Base-by-base conservation (phyloP, 2,797 vertebrate genomes). In the Falco biarmicus region DNA sequence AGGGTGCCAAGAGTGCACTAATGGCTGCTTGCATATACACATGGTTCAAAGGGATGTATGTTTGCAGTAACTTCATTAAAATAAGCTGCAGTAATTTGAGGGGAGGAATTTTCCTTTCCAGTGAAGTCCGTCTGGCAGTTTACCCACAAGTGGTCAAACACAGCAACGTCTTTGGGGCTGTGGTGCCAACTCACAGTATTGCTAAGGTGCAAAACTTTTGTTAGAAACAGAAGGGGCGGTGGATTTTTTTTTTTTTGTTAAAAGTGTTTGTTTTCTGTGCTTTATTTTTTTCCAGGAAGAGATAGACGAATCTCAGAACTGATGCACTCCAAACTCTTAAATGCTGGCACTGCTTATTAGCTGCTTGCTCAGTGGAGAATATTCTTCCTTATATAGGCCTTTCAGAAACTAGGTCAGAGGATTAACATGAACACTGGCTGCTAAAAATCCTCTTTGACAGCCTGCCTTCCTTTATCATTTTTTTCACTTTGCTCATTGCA, bases 311-410 rank as follows among this genome's bases (percentile, higher is more conserved):
- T 85, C 90, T 93, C 88, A 97, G 96, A 97, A 96, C 89, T 53
- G 89, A 57, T 93, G 75, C 31, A 1, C 84, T 96, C 95, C 96
- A 88, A 93, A 89, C 82, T 90, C 93, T 96, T 90, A 96, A 71
- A 84, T 78, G 93, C 93, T 96, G 87, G 95, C 93, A 78, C 90
- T 89, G 96, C 88, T 94, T 89, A 61, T 93, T 95, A 95, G 82
- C 65, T 96, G 93, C 90, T 95, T 95, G 93, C 94, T 92, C 74
- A 93, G 94, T 94, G 85, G 51, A 97, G 96, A 94, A 92, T 81
- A 81, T 95, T 95, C 90, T 97, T 96, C 96, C 96, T 92, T 96
- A 97, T 96, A 96, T 96, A 97, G 96, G 81, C 61, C 90, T 95
- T 92, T 89, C 60, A 92, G 92, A 97, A 97, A 96, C 68, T 96